Evolutionary conservation across 1,140 invertebrate genomes (phyloP), one percentile per base, ranked within the genome.

Genomic region (Drosophila santomea): DNA sequence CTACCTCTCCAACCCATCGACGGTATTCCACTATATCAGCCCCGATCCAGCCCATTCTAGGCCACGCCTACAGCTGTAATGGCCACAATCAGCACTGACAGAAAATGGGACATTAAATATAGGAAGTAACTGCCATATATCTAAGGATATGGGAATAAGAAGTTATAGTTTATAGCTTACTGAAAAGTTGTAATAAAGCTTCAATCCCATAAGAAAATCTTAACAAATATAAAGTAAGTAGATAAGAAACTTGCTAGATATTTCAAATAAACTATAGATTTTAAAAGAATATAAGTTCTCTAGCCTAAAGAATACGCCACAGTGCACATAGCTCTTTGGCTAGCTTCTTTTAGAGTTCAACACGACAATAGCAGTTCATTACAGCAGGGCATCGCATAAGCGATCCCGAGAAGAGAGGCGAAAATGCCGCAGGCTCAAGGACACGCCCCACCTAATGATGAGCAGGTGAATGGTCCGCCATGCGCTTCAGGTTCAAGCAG

Each of bases 391-490:
- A 41, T 23, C 51, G 52, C 60, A 74, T 75, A 75, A 67, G 73
- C 72, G 61, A 58, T 75, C 61, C 73, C 51, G 39, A 50, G 64
- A 72, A 72, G 43, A 39, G 59, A 51, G 52, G 23, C 55, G 43
- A 43, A 72, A 52, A 35, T 20, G 73, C 73, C 73, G 74, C 63
- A 62, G 83, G 84, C 84, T 32, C 63, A 74, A 72, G 76, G 84
- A 73, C 84, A 83, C 84, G 83, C 83, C 83, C 80, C 73, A 62
- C 66, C 67, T 86, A 86, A 82, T 86, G 79, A 86, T 83, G 81
- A 69, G 74, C 67, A 81, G 69, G 77, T 74, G 63, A 56, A 61
- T 68, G 80, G 71, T 76, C 64, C 62, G 61, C 58, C 68, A 73
- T 60, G 61, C 17, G 17, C 17, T 66, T 14, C 58, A 57, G 43